Conservation (phyloP, 2,888 invertebrate species). For the Pristionchus entomophagus region DNA sequence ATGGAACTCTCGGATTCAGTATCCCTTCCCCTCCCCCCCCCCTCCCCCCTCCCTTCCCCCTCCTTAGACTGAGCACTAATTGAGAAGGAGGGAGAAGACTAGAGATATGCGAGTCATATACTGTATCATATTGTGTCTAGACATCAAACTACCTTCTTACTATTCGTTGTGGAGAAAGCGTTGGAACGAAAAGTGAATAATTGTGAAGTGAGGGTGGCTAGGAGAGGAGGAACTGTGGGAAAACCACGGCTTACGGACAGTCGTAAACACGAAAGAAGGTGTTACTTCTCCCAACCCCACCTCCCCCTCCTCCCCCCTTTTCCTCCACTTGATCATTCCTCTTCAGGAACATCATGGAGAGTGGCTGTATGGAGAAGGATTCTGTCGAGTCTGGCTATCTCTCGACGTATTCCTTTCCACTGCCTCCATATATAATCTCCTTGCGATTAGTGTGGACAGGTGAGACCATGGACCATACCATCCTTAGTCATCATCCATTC, state of each 20-base stretch:
- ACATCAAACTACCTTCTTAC: too few species aligned
- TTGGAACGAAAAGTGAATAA: background rate
- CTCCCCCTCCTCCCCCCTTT: too few species aligned
- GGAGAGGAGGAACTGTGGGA: background rate
- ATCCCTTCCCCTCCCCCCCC: too few species aligned
- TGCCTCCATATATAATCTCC: conserved; percentile 93
- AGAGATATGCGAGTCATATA: too few species aligned
- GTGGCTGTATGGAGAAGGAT: conserved; percentile 95
- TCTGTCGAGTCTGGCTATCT: conserved; percentile 96
- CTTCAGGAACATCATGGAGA: conserved; percentile 81
- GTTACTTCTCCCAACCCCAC: background rate
- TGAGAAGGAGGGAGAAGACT: too few species aligned
- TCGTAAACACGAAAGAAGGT: background rate
- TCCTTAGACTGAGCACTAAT: too few species aligned
- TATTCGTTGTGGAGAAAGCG: too few species aligned
- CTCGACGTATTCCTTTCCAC: conserved; percentile 99
- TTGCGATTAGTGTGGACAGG: conserved; percentile 90
- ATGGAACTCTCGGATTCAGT: too few species aligned
- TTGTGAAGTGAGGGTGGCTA: background rate
- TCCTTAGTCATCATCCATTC: background rate
- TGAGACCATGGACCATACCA: background rate
- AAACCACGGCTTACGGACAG: background rate
- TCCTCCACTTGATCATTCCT: background rate
- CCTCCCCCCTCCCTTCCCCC: too few species aligned
- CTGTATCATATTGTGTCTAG: too few species aligned